A percentile compares a stretch with the other conserved stretches of the same genome.
phyloP scores from a whole-genome alignment of 2,888 invertebrate genomes.

The Meloe dianella region DNA sequence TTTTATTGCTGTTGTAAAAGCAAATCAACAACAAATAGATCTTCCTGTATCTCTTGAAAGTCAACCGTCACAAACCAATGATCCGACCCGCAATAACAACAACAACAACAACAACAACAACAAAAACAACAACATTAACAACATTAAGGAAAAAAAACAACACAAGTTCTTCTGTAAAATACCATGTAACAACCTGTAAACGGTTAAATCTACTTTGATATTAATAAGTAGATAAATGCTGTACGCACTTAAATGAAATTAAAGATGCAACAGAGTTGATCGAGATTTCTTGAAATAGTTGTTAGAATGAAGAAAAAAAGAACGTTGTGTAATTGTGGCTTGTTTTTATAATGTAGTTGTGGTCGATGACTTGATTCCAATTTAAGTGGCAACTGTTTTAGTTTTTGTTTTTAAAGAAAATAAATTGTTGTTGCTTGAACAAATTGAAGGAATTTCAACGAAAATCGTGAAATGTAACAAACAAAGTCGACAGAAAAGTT shows the following conservation, averaged over 20 bases:
- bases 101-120: background rate
- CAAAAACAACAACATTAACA: background rate
- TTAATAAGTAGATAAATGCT: slow-evolving; percentile 8
- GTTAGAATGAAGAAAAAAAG: background rate
- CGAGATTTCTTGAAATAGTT: background rate
- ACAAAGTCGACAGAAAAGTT: background rate
- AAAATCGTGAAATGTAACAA: background rate
- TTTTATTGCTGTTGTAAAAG: background rate
- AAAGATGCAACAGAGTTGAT: background rate
- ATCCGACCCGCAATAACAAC: background rate
- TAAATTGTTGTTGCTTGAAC: background rate
- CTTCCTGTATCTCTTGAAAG: background rate
- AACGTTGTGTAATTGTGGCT: background rate
- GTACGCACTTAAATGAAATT: background rate
- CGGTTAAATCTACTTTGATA: background rate
- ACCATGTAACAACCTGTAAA: background rate
- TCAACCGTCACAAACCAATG: slow-evolving; percentile 3
- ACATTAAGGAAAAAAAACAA: background rate
- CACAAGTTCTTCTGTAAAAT: background rate
- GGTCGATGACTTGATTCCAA: slow-evolving; percentile 1
- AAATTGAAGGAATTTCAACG: background rate
- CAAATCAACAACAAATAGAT: background rate
- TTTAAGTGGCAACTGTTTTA: background rate
- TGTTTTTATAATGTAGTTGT: background rate
- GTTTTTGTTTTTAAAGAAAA: too few species aligned